Conservation (phyloP, 2,113 vertebrate genomes). For the Pyrgilauda ruficollis region DNA sequence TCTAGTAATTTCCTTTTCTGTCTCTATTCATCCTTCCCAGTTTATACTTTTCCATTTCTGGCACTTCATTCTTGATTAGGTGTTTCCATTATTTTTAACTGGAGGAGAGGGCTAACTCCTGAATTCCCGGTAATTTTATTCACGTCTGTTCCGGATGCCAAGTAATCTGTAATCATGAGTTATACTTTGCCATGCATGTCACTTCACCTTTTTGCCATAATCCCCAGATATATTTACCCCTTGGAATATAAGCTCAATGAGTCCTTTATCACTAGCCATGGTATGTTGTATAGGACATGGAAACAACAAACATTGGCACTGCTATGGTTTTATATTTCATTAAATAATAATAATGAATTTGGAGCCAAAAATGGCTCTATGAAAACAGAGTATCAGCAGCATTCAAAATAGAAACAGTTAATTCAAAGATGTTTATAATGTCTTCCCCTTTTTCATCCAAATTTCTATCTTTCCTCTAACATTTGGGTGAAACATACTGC, state of each 20-base stretch:
- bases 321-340: background rate
- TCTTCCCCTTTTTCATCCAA: background rate
- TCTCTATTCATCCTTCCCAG: background rate
- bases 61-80: background rate
- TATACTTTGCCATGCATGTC: background rate
- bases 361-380: background rate
- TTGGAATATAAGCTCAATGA: background rate
- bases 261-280: background rate
- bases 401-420: background rate
- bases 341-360: background rate
- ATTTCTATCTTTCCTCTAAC: background rate
- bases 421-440: background rate
- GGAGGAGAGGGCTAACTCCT: background rate
- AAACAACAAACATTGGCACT: background rate
- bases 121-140: background rate
- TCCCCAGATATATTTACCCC: background rate
- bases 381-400: background rate
- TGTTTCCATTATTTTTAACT: background rate
- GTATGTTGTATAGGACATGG: background rate
- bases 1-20: background rate
- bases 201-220: background rate
- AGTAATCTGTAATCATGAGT: background rate
- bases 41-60: background rate
- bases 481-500: background rate
- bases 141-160: background rate